Evolutionary conservation across 2,797 vertebrate species (phyloP).

Genomic region (Sebastolobus altivelis): DNA sequence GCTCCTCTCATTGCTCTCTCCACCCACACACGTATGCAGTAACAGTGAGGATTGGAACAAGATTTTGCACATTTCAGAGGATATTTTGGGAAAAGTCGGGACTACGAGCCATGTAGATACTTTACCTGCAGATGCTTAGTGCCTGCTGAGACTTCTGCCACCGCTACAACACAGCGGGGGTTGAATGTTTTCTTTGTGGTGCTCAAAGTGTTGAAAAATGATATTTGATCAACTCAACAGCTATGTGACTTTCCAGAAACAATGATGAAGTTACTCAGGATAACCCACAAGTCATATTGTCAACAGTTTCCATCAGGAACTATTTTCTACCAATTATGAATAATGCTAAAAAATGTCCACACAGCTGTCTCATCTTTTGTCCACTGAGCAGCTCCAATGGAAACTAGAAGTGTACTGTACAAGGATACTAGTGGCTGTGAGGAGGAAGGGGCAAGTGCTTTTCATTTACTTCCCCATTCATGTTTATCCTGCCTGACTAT

Average conservation of each 20-base stretch:
- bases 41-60: conserved; percentile 4
- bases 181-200: not conserved
- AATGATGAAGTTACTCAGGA: not conserved
- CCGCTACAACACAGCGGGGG: not conserved
- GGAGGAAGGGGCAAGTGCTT: not conserved
- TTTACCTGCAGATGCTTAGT: conserved; percentile 1
- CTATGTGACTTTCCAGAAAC: not conserved
- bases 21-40: conserved; percentile 8
- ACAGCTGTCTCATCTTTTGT: not conserved
- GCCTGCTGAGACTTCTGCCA: not conserved
- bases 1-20: conserved; percentile 22
- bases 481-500: not conserved
- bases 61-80: conserved; percentile 12
- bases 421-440: not conserved
- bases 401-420: not conserved
- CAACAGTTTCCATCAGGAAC: not conserved
- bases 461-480: not conserved
- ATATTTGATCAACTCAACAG: not conserved
- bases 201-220: not conserved
- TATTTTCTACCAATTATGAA: not conserved
- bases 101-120: not conserved
- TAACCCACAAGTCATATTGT: conserved; percentile 1
- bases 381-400: not conserved
- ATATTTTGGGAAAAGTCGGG: conserved; percentile 12
- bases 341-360: not conserved